Percentiles rank a stretch among this genome's conserved stretches.
Conservation (phyloP, 2,113 vertebrate species). For the Nothobranchius kuhntae region DNA sequence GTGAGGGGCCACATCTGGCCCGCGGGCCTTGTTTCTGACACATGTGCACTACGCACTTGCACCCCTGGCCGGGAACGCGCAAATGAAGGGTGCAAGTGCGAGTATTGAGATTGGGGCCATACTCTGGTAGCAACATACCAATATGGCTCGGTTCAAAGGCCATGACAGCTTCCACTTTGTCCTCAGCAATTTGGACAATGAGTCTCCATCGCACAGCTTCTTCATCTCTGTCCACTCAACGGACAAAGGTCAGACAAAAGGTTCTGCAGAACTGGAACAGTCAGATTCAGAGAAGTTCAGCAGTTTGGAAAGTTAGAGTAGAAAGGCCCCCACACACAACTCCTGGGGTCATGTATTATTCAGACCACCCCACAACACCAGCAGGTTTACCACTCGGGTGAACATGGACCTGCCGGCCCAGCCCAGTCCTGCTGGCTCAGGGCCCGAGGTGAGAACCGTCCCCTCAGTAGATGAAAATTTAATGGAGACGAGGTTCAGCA, state of each 20-base stretch:
- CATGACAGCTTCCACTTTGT: conserved; percentile 76
- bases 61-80: too few species aligned
- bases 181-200: conserved; percentile 72
- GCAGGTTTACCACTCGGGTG: conserved; percentile 69
- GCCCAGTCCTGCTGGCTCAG: conserved; percentile 56
- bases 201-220: conserved; percentile 66
- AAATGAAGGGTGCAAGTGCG: too few species aligned
- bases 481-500: conserved; percentile 54
- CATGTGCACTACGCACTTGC: too few species aligned
- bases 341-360: conserved; percentile 67
- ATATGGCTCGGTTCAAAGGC: conserved; percentile 58
- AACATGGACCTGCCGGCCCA: conserved; percentile 43
- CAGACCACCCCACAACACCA: conserved; percentile 21
- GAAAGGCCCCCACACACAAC: background rate
- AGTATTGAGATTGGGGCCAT: conserved; percentile 12
- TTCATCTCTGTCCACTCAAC: conserved; percentile 59
- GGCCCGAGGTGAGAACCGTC: conserved; percentile 69
- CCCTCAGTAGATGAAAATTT: conserved; percentile 74
- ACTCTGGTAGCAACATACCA: conserved; percentile 73
- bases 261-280: background rate
- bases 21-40: too few species aligned
- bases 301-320: background rate
- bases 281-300: background rate
- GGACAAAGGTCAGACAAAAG: conserved; percentile 67
- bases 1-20: too few species aligned